These are phyloP conservation scores for Hydrophis major DNA, from an alignment of 2,797 vertebrate genomes.

Conservation along the genomic window DNA sequence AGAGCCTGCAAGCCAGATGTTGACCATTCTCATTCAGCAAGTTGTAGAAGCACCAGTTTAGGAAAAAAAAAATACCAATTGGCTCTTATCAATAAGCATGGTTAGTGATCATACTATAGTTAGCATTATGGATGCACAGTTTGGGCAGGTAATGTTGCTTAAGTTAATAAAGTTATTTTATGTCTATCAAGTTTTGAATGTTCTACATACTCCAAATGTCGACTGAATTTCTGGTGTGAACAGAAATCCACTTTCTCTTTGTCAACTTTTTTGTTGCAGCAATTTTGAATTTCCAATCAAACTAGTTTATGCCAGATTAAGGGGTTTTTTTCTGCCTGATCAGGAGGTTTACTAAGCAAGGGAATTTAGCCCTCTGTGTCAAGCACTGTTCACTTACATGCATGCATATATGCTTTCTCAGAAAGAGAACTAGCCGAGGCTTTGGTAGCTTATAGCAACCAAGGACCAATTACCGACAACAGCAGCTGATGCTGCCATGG, in stretches of 20 bases:
- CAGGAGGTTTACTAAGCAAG: constrained; percentile 18
- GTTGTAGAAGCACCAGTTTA: neutral
- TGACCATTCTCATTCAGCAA: neutral
- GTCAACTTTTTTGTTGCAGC: neutral
- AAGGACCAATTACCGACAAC: constrained; percentile 77
- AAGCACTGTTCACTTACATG: constrained; percentile 41
- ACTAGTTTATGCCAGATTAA: neutral
- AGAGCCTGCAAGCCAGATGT: neutral
- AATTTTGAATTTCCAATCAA: neutral
- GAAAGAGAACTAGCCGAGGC: constrained; percentile 64
- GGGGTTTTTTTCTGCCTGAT: neutral
- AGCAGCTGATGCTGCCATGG: constrained; percentile 78
- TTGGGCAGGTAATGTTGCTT: neutral
- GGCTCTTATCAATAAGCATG: neutral
- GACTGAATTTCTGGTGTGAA: neutral
- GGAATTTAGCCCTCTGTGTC: constrained; percentile 50
- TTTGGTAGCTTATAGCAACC: constrained; percentile 87
- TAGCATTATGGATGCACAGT: neutral
- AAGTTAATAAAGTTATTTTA: neutral
- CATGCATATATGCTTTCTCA: constrained; percentile 39
- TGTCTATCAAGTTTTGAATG: neutral
- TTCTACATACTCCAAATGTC: neutral
- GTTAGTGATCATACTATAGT: neutral
- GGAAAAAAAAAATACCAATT: neutral
- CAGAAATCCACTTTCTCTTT: neutral